Evolutionary conservation across 2,888 invertebrate genomes (phyloP).

Genomic region (Drosophila lutescens): DNA sequence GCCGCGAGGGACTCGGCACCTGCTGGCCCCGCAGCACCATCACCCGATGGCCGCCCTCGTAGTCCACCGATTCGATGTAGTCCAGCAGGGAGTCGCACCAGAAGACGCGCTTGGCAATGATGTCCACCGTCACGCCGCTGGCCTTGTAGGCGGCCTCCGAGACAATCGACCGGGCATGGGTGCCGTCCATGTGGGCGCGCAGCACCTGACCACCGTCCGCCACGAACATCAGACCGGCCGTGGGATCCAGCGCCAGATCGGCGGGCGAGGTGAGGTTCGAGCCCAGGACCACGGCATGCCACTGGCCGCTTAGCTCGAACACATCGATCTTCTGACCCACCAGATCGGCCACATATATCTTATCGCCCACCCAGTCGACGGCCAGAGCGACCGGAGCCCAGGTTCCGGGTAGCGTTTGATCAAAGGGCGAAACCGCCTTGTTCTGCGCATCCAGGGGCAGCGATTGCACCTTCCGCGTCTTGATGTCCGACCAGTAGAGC

Average conservation of each 20-base stretch:
- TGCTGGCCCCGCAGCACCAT: conserved; percentile 92
- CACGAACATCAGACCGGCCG: conserved; percentile 93
- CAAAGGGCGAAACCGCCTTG: conserved; percentile 85
- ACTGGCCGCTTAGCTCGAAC: conserved; percentile 93
- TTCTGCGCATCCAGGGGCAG: conserved; percentile 84
- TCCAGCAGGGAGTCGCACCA: conserved; percentile 98
- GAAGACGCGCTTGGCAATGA: conserved; percentile 94
- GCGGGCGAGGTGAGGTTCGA: conserved; percentile 95
- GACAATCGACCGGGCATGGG: conserved; percentile 91
- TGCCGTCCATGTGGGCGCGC: conserved; percentile 97
- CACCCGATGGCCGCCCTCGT: conserved; percentile 92
- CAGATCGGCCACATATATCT: conserved; percentile 96
- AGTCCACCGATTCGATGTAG: conserved; percentile 98
- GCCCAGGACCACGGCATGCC: conserved; percentile 95
- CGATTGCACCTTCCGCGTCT: conserved; percentile 91
- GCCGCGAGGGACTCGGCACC: conserved; percentile 93
- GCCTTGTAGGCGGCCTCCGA: conserved; percentile 97
- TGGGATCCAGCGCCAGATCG: conserved; percentile 97
- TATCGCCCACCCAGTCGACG: conserved; percentile 98
- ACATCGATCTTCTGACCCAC: conserved; percentile 97
- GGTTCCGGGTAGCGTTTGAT: conserved; percentile 91
- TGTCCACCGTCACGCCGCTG: conserved; percentile 95
- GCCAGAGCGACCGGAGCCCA: conserved; percentile 96
- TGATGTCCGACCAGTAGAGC: conserved; percentile 95
- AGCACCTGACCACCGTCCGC: conserved; percentile 93